These are phyloP conservation scores for Pseudomyrmex gracilis DNA, from an alignment of 1,140 invertebrate genomes.

Conservation along the genomic window DNA sequence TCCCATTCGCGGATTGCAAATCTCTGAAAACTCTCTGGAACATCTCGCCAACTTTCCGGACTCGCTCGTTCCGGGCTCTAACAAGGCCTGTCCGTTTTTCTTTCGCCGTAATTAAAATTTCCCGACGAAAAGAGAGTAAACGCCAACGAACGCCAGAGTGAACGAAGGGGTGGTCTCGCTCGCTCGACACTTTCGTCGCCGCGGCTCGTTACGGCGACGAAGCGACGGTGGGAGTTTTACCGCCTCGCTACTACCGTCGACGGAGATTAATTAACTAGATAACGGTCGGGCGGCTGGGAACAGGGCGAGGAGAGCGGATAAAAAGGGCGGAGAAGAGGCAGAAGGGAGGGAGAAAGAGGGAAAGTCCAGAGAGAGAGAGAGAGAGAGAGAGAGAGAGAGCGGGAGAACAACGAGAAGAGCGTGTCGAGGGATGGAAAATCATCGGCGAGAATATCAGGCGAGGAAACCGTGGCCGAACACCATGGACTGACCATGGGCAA, in stretches of 20 bases:
- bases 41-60: slow-evolving; percentile 30
- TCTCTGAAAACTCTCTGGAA: background rate
- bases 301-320: slow-evolving; percentile 64
- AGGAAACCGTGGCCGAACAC: slow-evolving; percentile 1
- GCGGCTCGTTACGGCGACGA: slow-evolving; percentile 69
- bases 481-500: slow-evolving; percentile 4
- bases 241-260: slow-evolving; percentile 73
- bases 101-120: slow-evolving; percentile 69
- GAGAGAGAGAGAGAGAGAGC: background rate
- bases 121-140: slow-evolving; percentile 15
- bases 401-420: slow-evolving; percentile 20
- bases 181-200: slow-evolving; percentile 72
- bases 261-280: slow-evolving; percentile 85
- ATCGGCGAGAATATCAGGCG: background rate
- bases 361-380: slow-evolving; percentile 4
- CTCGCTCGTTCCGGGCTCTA: background rate
- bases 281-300: slow-evolving; percentile 76
- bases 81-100: slow-evolving; percentile 17
- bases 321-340: slow-evolving; percentile 48
- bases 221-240: slow-evolving; percentile 73
- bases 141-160: slow-evolving; percentile 27
- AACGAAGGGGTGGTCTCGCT: slow-evolving; percentile 28
- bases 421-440: slow-evolving; percentile 45
- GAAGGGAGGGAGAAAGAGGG: background rate
- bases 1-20: background rate